A percentile compares a stretch with the other conserved stretches of the same genome.
Conservation (phyloP, 2,797 vertebrate genomes). For the Anomalospiza imberbis region DNA sequence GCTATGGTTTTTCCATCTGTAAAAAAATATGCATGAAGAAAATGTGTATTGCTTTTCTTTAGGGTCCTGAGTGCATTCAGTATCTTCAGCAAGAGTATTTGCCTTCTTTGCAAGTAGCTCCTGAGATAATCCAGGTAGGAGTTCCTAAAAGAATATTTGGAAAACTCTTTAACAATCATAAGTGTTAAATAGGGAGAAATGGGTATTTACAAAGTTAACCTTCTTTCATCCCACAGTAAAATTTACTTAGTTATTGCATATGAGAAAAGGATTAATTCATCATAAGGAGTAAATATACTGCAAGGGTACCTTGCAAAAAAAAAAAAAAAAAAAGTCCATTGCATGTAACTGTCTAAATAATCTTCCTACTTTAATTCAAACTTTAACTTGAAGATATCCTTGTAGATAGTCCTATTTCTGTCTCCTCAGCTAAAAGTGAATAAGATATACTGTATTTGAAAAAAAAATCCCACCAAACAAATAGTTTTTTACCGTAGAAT, state of each 20-base stretch:
- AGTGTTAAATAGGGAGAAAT: background rate
- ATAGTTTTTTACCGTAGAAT: background rate
- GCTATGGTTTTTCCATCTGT: background rate
- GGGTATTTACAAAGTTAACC: background rate
- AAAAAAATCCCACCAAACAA: background rate
- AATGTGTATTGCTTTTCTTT: background rate
- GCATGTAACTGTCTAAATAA: background rate
- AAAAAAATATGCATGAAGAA: background rate
- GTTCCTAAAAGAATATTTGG: background rate
- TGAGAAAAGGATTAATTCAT: background rate
- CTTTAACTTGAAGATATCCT: background rate
- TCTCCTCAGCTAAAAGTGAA: background rate
- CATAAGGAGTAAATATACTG: background rate
- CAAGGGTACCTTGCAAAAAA: background rate
- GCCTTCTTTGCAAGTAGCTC: constrained; percentile 92
- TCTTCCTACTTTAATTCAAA: background rate
- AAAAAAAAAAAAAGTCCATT: background rate
- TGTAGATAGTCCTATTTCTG: background rate
- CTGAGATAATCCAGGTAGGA: constrained; percentile 93
- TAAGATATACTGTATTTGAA: background rate
- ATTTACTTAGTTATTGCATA: background rate
- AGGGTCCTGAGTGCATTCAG: constrained; percentile 95
- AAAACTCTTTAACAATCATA: background rate
- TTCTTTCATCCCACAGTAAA: background rate
- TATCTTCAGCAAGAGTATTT: constrained; percentile 96